phyloP scores from a whole-genome alignment of 2,888 invertebrate species.

The Amblyteles armatorius region DNA sequence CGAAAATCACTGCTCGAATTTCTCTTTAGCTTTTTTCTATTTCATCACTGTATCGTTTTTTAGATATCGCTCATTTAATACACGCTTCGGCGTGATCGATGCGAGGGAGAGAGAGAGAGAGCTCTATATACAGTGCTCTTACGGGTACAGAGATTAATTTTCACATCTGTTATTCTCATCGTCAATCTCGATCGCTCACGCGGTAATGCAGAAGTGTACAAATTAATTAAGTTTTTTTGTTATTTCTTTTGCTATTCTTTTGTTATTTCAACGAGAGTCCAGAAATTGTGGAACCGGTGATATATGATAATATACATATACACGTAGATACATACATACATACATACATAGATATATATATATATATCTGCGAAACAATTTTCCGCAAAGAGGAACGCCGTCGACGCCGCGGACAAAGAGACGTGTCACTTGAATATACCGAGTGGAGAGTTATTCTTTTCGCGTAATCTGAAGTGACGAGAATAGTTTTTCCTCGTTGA shows the following conservation, averaged over 20 bases:
- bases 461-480: constrained; percentile 51
- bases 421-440: constrained; percentile 50
- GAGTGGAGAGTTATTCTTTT: constrained; percentile 48
- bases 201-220: background rate
- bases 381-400: constrained; percentile 29
- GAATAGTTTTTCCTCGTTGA: constrained; percentile 51
- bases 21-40: too few relatives aligned
- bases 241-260: background rate
- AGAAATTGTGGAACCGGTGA: constrained; percentile 7
- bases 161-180: constrained; percentile 29
- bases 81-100: too few relatives aligned
- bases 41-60: too few relatives aligned
- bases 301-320: background rate
- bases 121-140: background rate
- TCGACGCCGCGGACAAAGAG: constrained; percentile 52
- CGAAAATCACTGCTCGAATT: too few relatives aligned
- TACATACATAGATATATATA: background rate
- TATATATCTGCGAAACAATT: constrained; percentile 43
- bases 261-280: background rate
- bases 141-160: background rate
- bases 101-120: too few relatives aligned
- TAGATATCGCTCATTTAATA: too few relatives aligned
- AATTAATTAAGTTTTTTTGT: constrained; percentile 1
- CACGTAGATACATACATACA: constrained; percentile 15
- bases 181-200: constrained; percentile 18